Conservation (phyloP, 2,113 vertebrate species). For the Osmerus mordax region DNA sequence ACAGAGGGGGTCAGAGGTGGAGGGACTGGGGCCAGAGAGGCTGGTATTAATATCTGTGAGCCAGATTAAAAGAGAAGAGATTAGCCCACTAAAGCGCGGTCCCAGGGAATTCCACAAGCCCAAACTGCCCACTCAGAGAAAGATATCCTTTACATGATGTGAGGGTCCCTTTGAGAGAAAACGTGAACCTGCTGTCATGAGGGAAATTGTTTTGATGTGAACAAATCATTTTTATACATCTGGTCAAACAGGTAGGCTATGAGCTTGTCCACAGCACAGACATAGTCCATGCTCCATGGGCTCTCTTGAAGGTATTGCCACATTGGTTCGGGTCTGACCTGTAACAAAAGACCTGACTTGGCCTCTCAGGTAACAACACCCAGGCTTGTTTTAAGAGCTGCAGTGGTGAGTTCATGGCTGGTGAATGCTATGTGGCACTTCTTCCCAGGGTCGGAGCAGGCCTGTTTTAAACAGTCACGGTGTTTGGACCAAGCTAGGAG, state of each 20-base stretch:
- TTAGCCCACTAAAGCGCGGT: conserved; percentile 40
- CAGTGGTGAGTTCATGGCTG: conserved; percentile 13
- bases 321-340: too few species aligned
- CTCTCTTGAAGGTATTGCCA: too few species aligned
- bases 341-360: not conserved
- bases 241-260: too few species aligned
- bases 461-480: conserved; percentile 40
- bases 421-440: not conserved
- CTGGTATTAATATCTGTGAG: conserved; percentile 58
- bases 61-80: conserved; percentile 60
- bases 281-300: too few species aligned
- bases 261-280: too few species aligned
- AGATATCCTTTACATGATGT: conserved; percentile 6
- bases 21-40: conserved; percentile 49
- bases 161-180: not conserved
- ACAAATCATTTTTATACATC: too few species aligned
- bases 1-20: conserved; percentile 58
- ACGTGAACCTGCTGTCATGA: too few species aligned
- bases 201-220: too few species aligned
- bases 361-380: not conserved
- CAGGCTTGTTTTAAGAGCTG: not conserved
- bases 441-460: not conserved
- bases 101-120: conserved; percentile 28
- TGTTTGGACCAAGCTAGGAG: conserved; percentile 16
- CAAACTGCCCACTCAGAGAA: conserved; percentile 11